phyloP scores from a whole-genome alignment of 2,113 vertebrate species.

The Phalacrocorax aristotelis region DNA sequence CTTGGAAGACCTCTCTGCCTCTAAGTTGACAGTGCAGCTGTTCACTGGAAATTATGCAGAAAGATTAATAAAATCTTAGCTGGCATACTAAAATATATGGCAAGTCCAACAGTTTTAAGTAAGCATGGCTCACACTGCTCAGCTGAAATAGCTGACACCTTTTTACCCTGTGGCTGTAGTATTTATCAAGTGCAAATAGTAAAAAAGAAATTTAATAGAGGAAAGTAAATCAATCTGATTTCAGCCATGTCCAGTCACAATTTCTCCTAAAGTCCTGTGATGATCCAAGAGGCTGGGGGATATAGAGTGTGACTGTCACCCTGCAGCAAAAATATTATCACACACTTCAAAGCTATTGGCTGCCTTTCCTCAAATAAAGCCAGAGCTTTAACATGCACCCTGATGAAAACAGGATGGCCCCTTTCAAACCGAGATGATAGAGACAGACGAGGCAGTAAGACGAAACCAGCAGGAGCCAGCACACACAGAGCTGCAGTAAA shows the following conservation, averaged over 20 bases:
- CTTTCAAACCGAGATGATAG: background rate
- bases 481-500: slow-evolving; percentile 4
- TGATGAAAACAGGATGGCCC: slow-evolving; percentile 2
- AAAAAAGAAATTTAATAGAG: background rate
- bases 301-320: background rate
- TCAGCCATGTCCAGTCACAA: background rate
- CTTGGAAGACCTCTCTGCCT: slow-evolving; percentile 72
- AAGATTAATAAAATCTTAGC: slow-evolving; percentile 43
- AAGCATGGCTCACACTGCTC: background rate
- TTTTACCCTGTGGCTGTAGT: background rate
- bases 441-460: background rate
- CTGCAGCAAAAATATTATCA: slow-evolving; percentile 34
- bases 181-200: background rate
- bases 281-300: background rate
- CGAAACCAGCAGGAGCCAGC: background rate
- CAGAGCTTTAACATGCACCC: background rate
- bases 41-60: slow-evolving; percentile 60
- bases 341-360: slow-evolving; percentile 29
- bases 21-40: slow-evolving; percentile 74
- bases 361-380: slow-evolving; percentile 20
- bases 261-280: background rate
- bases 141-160: background rate
- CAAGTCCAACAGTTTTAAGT: background rate
- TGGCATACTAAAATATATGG: background rate
- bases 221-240: slow-evolving; percentile 13